Conservation (phyloP, 2,113 vertebrate genomes). For the Plectropomus leopardus region DNA sequence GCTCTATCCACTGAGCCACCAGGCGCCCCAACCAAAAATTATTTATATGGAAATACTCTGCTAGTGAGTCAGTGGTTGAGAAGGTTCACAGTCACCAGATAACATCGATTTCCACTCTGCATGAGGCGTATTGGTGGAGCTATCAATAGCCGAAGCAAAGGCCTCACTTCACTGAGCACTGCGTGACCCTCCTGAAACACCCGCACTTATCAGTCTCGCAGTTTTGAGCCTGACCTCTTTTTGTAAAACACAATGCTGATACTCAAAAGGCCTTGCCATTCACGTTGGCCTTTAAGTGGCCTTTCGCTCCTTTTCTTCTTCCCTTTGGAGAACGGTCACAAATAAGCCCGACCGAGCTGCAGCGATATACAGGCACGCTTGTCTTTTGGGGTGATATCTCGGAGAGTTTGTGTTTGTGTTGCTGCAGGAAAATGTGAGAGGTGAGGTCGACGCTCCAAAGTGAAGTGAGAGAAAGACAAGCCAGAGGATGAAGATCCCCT, state of each 20-base stretch:
- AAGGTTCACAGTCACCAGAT: constrained; percentile 56
- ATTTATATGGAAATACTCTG: not conserved
- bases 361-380: not conserved
- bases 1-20: no score
- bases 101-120: constrained; percentile 58
- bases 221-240: constrained; percentile 57
- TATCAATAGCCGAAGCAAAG: constrained; percentile 64
- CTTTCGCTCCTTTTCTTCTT: constrained; percentile 65
- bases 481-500: constrained; percentile 58
- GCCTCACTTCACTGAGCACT: constrained; percentile 54
- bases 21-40: no score
- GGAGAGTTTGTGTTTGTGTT: constrained; percentile 18
- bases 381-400: not conserved
- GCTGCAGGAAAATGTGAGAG: constrained; percentile 2
- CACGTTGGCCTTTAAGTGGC: constrained; percentile 79
- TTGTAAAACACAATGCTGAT: constrained; percentile 59
- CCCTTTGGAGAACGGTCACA: constrained; percentile 45
- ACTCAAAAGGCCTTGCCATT: constrained; percentile 71
- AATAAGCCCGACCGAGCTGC: constrained; percentile 23
- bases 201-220: constrained; percentile 57
- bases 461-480: constrained; percentile 39
- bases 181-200: constrained; percentile 61
- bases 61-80: constrained; percentile 12
- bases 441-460: constrained; percentile 14
- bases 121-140: constrained; percentile 53